phyloP scores from a whole-genome alignment of 2,888 invertebrate genomes.

The Rugalucina vietnamica region DNA sequence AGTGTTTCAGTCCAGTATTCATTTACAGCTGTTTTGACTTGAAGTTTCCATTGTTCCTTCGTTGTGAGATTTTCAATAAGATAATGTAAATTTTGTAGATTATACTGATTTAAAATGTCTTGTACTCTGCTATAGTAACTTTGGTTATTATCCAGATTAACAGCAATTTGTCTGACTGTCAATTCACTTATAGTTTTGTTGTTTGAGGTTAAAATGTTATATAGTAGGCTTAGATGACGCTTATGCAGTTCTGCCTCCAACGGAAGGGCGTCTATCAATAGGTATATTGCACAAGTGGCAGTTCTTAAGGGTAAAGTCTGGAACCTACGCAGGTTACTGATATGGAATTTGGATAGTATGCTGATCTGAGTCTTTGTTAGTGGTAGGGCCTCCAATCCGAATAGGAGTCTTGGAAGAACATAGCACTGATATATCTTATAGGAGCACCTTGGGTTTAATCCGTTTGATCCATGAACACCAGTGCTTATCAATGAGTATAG shows the following conservation, averaged over 20 bases:
- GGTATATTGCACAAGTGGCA: not conserved
- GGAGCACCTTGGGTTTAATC: too few species aligned
- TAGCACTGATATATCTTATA: not conserved
- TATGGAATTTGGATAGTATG: not conserved
- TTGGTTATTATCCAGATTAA: not conserved
- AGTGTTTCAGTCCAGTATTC: not conserved
- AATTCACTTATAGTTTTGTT: not conserved
- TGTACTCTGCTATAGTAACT: constrained; percentile 1
- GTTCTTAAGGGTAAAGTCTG: constrained; percentile 1
- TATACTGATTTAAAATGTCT: not conserved
- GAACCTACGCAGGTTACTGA: not conserved
- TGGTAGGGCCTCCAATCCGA: too few species aligned
- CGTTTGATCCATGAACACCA: constrained; percentile 10
- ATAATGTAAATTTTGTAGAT: not conserved
- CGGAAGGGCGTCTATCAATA: not conserved
- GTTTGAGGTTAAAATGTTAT: not conserved
- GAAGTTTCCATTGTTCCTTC: not conserved
- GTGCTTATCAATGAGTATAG: not conserved
- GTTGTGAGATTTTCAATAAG: not conserved
- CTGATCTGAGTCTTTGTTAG: not conserved
- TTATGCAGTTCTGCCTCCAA: constrained; percentile 14
- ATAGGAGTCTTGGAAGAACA: too few species aligned
- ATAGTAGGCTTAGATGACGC: not conserved
- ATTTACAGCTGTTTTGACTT: not conserved
- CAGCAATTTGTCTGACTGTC: not conserved